These are phyloP conservation scores for Agriotes lineatus DNA, from an alignment of 2,888 invertebrate species.

Conservation along the genomic window DNA sequence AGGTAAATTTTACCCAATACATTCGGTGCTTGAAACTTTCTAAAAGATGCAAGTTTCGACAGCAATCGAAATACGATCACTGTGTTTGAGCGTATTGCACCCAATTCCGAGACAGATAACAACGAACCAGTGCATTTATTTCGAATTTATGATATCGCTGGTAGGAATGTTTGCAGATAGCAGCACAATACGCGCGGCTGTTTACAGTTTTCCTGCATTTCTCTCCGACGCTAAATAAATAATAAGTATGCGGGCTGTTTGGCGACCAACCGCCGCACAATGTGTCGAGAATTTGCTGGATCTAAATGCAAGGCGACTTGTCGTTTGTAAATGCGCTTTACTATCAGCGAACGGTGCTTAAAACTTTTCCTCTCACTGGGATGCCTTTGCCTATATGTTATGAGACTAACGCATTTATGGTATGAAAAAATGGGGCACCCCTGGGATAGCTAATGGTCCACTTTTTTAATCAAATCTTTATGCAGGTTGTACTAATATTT, in stretches of 20 bases:
- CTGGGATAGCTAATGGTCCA: no score
- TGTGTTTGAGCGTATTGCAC: background rate
- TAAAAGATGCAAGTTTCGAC: background rate
- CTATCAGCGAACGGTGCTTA: no score
- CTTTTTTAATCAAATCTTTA: no score
- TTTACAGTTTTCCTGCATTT: constrained; percentile 33
- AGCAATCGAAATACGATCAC: background rate
- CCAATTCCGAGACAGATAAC: constrained; percentile 15
- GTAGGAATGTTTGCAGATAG: constrained; percentile 25
- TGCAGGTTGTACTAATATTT: no score
- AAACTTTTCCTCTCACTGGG: no score
- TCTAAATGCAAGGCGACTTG: no score
- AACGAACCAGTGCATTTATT: constrained; percentile 15
- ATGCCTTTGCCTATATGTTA: no score
- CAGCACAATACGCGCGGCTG: constrained; percentile 21
- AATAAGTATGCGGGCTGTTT: constrained; percentile 28
- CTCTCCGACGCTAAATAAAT: constrained; percentile 27
- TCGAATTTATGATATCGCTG: constrained; percentile 22
- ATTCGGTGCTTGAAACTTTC: background rate
- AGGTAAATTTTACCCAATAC: background rate
- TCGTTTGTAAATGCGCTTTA: no score
- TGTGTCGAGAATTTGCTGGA: no score
- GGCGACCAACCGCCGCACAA: constrained; percentile 20
- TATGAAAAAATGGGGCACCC: no score
- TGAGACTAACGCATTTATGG: no score